Conservation (phyloP, 2,113 vertebrate species). For the Irena cyanogastra region DNA sequence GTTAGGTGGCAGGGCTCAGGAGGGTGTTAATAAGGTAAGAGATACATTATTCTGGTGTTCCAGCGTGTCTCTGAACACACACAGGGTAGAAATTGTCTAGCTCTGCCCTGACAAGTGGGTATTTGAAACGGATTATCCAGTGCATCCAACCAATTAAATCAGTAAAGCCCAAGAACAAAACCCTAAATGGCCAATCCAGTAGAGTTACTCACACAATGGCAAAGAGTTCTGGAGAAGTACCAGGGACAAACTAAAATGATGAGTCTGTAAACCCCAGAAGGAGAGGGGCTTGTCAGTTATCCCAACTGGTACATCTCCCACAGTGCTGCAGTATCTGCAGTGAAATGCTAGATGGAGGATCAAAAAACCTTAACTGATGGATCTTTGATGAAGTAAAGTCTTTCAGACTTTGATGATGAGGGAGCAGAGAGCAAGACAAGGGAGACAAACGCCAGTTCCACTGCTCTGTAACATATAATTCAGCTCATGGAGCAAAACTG, state of each 20-base stretch:
- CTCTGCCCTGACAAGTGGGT: background rate
- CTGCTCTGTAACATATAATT: background rate
- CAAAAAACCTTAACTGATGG: background rate
- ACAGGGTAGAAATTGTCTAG: background rate
- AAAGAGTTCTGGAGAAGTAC: background rate
- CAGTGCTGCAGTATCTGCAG: background rate
- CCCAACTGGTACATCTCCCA: background rate
- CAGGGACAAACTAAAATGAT: background rate
- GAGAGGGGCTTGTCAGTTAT: background rate
- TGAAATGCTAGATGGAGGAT: background rate
- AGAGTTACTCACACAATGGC: background rate
- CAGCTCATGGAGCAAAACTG: constrained; percentile 17
- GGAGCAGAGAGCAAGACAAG: background rate
- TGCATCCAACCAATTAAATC: background rate
- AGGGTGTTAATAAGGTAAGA: background rate
- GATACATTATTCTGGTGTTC: background rate
- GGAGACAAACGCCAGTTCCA: constrained; percentile 7
- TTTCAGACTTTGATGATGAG: background rate
- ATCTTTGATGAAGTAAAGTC: background rate
- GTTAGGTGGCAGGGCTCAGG: background rate
- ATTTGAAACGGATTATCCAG: background rate
- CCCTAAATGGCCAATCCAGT: background rate
- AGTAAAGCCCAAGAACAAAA: background rate
- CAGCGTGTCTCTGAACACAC: background rate
- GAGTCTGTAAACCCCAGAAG: background rate